These are phyloP conservation scores for Aptenodytes forsteri DNA, from an alignment of 2,113 vertebrate genomes.

Conservation along the genomic window DNA sequence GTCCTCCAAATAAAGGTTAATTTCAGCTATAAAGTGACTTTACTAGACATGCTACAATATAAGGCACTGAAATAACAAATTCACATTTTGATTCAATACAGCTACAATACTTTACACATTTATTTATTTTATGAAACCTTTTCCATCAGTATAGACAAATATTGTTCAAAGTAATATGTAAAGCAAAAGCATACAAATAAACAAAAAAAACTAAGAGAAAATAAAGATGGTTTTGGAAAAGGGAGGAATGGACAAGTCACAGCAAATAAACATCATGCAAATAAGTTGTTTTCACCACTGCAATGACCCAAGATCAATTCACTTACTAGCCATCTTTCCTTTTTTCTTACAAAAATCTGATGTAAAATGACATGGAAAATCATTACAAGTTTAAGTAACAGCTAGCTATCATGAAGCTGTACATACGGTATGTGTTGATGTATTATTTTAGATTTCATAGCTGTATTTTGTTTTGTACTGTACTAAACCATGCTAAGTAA, in stretches of 20 bases:
- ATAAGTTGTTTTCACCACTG: conserved; percentile 73
- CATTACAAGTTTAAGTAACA: conserved; percentile 72
- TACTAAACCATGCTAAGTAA: neutral
- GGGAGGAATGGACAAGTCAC: conserved; percentile 84
- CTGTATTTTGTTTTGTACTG: neutral
- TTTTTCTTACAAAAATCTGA: conserved; percentile 92
- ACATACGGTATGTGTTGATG: neutral
- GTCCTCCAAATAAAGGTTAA: neutral
- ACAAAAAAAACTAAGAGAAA: conserved; percentile 68
- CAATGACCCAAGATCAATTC: conserved; percentile 71
- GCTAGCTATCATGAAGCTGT: conserved; percentile 37
- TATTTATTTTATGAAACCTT: conserved; percentile 59
- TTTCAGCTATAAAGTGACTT: neutral
- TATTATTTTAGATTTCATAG: neutral
- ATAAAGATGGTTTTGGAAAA: conserved; percentile 71
- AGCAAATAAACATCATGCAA: conserved; percentile 79
- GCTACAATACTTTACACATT: conserved; percentile 25
- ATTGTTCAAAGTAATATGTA: conserved; percentile 71
- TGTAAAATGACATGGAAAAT: conserved; percentile 74
- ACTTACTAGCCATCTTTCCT: conserved; percentile 96
- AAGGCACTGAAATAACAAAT: conserved; percentile 18
- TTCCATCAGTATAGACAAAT: conserved; percentile 77
- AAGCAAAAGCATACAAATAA: conserved; percentile 72
- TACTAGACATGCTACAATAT: neutral
- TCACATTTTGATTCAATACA: conserved; percentile 21